Percentiles rank a stretch among this genome's conserved stretches.
phyloP scores from a whole-genome alignment of 2,888 invertebrate species.

The Leptopilina drosophilae region DNA sequence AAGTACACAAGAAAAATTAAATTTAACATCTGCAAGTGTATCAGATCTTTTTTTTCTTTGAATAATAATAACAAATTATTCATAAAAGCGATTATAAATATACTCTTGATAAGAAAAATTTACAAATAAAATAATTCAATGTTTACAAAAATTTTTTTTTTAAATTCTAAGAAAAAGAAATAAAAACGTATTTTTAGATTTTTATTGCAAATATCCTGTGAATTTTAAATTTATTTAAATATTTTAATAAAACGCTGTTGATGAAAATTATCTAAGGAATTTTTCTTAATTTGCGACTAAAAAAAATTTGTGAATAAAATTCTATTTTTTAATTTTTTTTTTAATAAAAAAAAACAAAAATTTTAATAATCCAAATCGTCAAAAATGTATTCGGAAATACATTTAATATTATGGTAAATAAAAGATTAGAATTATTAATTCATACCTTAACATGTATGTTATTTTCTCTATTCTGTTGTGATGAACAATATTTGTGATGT shows the following conservation, averaged over 20 bases:
- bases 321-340: too few relatives aligned
- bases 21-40: constrained; percentile 8
- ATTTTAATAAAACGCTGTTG: too few relatives aligned
- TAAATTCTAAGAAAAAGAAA: neutral
- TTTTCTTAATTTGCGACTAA: too few relatives aligned
- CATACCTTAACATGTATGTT: constrained; percentile 5
- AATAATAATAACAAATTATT: constrained; percentile 35
- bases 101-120: neutral
- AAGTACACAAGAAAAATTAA: constrained; percentile 13
- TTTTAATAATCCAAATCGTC: too few relatives aligned
- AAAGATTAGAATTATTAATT: neutral
- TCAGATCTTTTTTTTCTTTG: constrained; percentile 11
- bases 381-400: neutral
- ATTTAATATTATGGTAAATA: neutral
- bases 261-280: too few relatives aligned
- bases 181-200: too few relatives aligned
- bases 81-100: neutral
- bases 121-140: neutral
- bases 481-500: constrained; percentile 1
- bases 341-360: too few relatives aligned
- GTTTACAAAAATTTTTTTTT: neutral
- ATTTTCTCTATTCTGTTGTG: neutral
- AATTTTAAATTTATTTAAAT: too few relatives aligned
- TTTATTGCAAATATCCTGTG: too few relatives aligned
- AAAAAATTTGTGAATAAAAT: too few relatives aligned